These are phyloP conservation scores for Dyspetes luteomarginatus DNA, from an alignment of 2,888 invertebrate species.

Conservation along the genomic window DNA sequence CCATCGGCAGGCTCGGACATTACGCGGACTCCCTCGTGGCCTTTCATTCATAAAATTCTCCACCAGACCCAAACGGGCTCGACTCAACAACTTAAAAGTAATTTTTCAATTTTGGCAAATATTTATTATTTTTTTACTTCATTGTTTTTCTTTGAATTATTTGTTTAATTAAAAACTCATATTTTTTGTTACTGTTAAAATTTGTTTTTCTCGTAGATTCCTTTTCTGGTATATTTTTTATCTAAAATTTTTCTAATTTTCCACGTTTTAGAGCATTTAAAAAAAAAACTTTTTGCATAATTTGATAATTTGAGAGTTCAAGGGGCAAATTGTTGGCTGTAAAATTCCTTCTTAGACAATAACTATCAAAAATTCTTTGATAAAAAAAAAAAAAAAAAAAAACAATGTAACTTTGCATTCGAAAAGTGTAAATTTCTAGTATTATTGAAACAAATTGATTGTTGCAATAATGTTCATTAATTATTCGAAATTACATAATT, in stretches of 20 bases:
- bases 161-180: background rate
- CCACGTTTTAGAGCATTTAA: too few species aligned
- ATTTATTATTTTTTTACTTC: background rate
- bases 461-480: background rate
- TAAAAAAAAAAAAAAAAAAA: background rate
- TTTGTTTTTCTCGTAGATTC: too few species aligned
- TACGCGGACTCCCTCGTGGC: constrained; percentile 54
- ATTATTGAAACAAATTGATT: background rate
- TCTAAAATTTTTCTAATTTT: too few species aligned
- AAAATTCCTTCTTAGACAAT: too few species aligned
- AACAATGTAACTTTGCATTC: background rate
- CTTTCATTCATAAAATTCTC: constrained; percentile 57
- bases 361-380: too few species aligned
- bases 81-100: constrained; percentile 2
- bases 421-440: background rate
- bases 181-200: too few species aligned
- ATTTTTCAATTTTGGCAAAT: background rate
- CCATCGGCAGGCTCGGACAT: constrained; percentile 41
- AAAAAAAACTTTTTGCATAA: too few species aligned
- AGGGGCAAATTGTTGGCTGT: too few species aligned
- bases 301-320: too few species aligned
- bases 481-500: background rate
- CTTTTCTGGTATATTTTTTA: too few species aligned
- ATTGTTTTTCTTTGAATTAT: background rate
- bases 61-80: constrained; percentile 14